These are phyloP conservation scores for Peromyscus nudipes DNA, from an alignment of 2,797 vertebrate species.

Conservation along the genomic window DNA sequence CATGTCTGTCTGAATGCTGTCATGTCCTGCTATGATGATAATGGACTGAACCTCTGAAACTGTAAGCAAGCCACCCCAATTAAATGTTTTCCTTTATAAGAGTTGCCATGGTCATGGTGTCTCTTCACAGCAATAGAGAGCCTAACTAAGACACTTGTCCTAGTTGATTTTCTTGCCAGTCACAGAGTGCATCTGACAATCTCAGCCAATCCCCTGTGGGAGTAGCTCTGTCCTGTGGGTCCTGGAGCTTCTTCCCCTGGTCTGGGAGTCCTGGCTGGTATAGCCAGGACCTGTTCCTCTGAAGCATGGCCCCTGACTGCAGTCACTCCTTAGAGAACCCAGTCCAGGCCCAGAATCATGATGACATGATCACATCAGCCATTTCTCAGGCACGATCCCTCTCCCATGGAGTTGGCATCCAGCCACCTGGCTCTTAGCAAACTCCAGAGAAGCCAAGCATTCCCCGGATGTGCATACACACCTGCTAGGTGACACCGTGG, in stretches of 20 bases:
- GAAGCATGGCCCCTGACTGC: neutral
- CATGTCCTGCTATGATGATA: neutral
- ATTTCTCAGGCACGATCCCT: neutral
- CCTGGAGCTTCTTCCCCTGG: neutral
- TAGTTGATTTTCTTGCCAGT: neutral
- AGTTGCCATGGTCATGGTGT: neutral
- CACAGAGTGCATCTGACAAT: neutral
- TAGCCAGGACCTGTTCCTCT: neutral
- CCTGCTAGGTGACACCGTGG: neutral
- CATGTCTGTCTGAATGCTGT: neutral
- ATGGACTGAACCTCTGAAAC: neutral
- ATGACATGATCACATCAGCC: neutral
- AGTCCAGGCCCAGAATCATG: too few species aligned
- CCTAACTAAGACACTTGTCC: neutral
- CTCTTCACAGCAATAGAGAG: neutral
- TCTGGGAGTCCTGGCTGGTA: neutral
- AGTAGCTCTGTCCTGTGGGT: neutral
- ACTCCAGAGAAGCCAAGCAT: neutral
- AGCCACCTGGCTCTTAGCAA: neutral
- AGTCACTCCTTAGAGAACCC: neutral
- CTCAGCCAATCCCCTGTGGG: neutral
- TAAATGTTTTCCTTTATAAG: neutral
- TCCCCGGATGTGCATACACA: neutral
- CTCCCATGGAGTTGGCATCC: neutral
- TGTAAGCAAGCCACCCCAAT: neutral